Evolutionary conservation across 1,140 invertebrate genomes (phyloP).

Genomic region (Helicoverpa zea): DNA sequence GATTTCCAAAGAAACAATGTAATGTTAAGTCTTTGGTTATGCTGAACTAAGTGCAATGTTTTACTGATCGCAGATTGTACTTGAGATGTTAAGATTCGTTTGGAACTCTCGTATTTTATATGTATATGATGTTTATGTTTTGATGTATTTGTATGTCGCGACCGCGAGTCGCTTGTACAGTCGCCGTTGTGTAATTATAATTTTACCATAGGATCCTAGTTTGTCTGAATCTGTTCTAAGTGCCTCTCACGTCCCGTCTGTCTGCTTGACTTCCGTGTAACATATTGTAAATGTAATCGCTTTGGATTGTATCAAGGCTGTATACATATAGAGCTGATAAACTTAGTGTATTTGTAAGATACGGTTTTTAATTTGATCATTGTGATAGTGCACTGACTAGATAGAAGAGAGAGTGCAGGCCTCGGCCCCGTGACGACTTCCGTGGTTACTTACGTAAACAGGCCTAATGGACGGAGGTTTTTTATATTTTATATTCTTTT

Average conservation of each 20-base stretch:
- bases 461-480: conserved; percentile 70
- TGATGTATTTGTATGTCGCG: conserved; percentile 55
- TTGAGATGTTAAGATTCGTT: conserved; percentile 69
- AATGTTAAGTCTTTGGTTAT: conserved; percentile 74
- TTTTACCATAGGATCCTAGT: conserved; percentile 67
- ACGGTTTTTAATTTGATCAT: conserved; percentile 66
- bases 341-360: conserved; percentile 72
- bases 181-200: conserved; percentile 66
- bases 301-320: conserved; percentile 79
- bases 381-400: conserved; percentile 68
- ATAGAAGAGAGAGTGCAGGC: conserved; percentile 21
- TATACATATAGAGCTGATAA: conserved; percentile 71
- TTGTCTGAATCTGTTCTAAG: conserved; percentile 78
- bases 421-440: not conserved
- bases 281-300: conserved; percentile 81
- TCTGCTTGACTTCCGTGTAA: conserved; percentile 79
- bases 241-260: conserved; percentile 81
- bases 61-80: conserved; percentile 61
- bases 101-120: conserved; percentile 66
- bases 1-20: conserved; percentile 80
- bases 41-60: conserved; percentile 74
- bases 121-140: conserved; percentile 77
- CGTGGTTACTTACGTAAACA: conserved; percentile 50
- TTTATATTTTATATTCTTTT: conserved; percentile 79
- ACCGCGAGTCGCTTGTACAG: conserved; percentile 69